Base-by-base conservation (phyloP, 35 echinoderm and acorn worm species). In the Eucidaris tribuloides region DNA sequence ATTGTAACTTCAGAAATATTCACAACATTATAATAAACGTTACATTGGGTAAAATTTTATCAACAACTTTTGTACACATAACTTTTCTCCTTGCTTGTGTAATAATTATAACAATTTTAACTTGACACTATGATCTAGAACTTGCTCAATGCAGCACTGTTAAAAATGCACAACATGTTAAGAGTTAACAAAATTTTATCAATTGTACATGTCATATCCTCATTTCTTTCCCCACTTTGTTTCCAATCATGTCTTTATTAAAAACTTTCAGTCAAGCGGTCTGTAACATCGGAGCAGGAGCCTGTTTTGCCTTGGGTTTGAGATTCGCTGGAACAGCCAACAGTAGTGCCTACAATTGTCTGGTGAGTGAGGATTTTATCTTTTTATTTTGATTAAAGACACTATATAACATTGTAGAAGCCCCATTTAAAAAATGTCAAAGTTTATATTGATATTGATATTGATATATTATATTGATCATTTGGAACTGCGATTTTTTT, bases 311-410 rank as follows among this genome's bases (percentile, higher is more conserved):
- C 9, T 34, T 99, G 30, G 96, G 96, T 14, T 49, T 99, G 4
- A 40, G 96, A 41, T 99, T 99, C 82, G 96, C 96, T 74, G 96
- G 96, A 1, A 85, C 96, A 29, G 96, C 90, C 43, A 99, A 99
- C 65, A 84, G 93, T 19, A 58, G 77, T 71, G 96, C 96, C 22
- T 99, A 87, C 54, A 28, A 77, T 5, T 90, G 86, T 45, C 71
- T 99, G 87, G 96, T 99, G 63, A 99, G 96, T 82, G n/a, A 0
- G 18, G 41, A 2, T 48, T 43, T 58, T 39, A 71, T 3, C 5
- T 3, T 84, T 7, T 15, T 9, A 20, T 60, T 27, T 58, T 6
- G 14, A 15, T 17, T 58, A 58, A 80, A 63, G 49, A 7, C 9
- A 27, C 28, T 4, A 62, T 4, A 3, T 18, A 29, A 15, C 27